A percentile compares a stretch with the other conserved stretches of the same genome.
Conservation (phyloP, 2,888 invertebrate genomes). For the Beris morrisii region DNA sequence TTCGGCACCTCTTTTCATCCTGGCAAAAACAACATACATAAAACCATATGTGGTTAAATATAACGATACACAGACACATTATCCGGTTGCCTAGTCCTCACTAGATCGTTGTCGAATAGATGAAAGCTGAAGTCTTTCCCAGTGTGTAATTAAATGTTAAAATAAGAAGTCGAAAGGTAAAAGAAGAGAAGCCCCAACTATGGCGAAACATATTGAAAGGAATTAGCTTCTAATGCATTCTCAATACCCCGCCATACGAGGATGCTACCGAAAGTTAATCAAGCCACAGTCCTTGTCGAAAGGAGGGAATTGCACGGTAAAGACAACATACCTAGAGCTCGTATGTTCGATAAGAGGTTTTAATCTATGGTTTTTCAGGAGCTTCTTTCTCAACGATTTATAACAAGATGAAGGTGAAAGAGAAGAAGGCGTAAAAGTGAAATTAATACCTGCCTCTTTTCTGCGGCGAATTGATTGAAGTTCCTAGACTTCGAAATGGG, state of each 20-base stretch:
- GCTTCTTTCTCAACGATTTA: too few species aligned
- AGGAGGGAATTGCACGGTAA: too few species aligned
- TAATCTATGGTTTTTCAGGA: too few species aligned
- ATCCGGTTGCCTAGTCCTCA: neutral
- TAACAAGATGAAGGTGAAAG: too few species aligned
- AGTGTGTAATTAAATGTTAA: slow-evolving; percentile 8
- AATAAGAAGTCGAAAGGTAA: slow-evolving; percentile 2
- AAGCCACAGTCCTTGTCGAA: too few species aligned
- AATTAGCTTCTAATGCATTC: slow-evolving; percentile 12
- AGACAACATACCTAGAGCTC: too few species aligned
- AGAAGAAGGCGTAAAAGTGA: too few species aligned
- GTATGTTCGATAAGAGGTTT: too few species aligned
- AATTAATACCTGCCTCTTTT: too few species aligned
- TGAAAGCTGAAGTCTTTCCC: slow-evolving; percentile 1
- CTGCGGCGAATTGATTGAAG: too few species aligned
- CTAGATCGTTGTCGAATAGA: slow-evolving; percentile 7
- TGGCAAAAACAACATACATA: neutral
- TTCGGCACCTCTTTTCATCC: slow-evolving; percentile 5
- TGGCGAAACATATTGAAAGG: neutral
- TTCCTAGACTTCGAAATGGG: too few species aligned
- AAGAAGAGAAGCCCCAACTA: slow-evolving; percentile 1
- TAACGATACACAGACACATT: neutral
- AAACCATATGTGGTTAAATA: neutral
- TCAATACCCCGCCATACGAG: slow-evolving; percentile 4
- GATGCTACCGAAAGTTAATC: neutral